phyloP scores from a whole-genome alignment of 2,113 vertebrate genomes.

The Ursus arctos region DNA sequence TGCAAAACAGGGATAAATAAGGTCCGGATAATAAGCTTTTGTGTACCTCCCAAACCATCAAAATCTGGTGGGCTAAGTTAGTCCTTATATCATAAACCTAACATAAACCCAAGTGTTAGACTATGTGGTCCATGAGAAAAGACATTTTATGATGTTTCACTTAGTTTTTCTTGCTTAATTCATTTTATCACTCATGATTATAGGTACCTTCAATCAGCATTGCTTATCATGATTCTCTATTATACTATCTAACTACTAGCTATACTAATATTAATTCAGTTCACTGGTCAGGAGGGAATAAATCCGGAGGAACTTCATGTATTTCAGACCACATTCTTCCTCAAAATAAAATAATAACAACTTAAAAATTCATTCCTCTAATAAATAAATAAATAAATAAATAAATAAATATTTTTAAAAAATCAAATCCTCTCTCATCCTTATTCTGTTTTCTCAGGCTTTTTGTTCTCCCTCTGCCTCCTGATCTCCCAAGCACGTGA shows the following conservation, averaged over 20 bases:
- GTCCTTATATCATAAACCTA: neutral
- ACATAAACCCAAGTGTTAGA: neutral
- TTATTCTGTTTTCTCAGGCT: neutral
- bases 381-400: too few species aligned
- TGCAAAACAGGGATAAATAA: neutral
- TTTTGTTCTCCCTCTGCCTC: neutral
- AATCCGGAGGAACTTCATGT: neutral
- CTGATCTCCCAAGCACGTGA: neutral
- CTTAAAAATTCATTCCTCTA: neutral
- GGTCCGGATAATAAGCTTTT: neutral
- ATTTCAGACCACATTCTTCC: neutral
- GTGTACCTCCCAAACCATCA: neutral
- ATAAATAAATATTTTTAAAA: neutral
- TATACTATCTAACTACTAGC: neutral
- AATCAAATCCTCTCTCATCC: neutral
- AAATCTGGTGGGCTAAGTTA: neutral
- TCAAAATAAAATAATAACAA: conserved; percentile 46
- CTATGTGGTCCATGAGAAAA: neutral
- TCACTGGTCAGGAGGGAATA: neutral
- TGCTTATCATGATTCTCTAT: neutral
- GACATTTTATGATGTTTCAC: neutral
- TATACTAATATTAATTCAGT: neutral
- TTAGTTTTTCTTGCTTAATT: conserved; percentile 40
- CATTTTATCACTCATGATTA: neutral
- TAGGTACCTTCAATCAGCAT: neutral